These are phyloP conservation scores for Ophion costatus DNA, from an alignment of 2,888 invertebrate genomes.

Conservation along the genomic window DNA sequence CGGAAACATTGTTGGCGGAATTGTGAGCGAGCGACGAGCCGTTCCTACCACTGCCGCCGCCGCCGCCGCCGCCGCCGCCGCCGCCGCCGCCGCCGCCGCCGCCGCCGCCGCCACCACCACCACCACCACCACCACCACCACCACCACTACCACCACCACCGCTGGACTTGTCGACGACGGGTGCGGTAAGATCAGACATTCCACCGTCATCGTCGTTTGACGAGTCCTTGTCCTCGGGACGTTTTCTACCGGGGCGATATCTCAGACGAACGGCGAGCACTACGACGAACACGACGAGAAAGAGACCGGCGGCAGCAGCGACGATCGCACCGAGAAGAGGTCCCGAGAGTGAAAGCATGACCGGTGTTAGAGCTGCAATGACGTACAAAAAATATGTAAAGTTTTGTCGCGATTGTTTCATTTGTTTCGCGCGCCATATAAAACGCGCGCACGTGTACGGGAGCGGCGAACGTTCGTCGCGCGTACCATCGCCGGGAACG, in stretches of 20 bases:
- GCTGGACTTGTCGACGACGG: constrained; percentile 80
- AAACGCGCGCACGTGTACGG: background rate
- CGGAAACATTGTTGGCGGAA: background rate
- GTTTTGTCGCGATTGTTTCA: background rate
- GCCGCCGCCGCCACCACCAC: constrained; percentile 76
- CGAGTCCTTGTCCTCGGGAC: constrained; percentile 77
- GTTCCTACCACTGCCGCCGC: background rate
- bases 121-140: constrained; percentile 75
- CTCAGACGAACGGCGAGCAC: constrained; percentile 79
- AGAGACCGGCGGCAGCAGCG: constrained; percentile 80
- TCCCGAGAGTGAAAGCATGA: constrained; percentile 81
- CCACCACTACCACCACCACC: no score
- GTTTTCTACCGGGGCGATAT: constrained; percentile 77
- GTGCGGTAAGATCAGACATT: constrained; percentile 66
- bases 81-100: constrained; percentile 67
- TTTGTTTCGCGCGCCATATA: background rate
- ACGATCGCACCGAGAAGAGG: constrained; percentile 80
- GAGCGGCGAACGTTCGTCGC: background rate
- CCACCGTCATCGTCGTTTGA: constrained; percentile 63
- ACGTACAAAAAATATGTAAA: background rate
- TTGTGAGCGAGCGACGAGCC: background rate
- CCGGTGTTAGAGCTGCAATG: constrained; percentile 78
- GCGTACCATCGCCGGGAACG: background rate
- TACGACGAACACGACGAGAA: constrained; percentile 81
- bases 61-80: constrained; percentile 79